These are phyloP conservation scores for Drosophila fulvimacula DNA, from an alignment of 2,888 invertebrate genomes.

Conservation along the genomic window DNA sequence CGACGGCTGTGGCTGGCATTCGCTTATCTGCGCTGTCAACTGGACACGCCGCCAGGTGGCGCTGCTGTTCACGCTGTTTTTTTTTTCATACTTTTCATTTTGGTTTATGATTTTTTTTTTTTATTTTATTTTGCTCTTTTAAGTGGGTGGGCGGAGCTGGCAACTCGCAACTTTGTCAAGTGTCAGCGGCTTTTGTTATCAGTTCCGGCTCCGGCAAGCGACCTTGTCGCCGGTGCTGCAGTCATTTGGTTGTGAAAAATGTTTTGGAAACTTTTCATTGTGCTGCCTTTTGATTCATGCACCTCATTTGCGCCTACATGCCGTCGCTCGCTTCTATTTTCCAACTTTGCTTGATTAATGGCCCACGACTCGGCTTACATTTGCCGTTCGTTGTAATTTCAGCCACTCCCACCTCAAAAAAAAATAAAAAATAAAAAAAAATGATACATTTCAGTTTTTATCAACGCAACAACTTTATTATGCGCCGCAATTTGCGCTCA, in stretches of 20 bases:
- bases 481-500: constrained; percentile 68
- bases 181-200: constrained; percentile 82
- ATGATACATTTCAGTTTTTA: constrained; percentile 42
- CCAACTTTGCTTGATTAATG: constrained; percentile 72
- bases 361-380: constrained; percentile 50
- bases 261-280: constrained; percentile 64
- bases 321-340: constrained; percentile 21
- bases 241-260: constrained; percentile 65
- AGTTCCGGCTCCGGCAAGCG: constrained; percentile 74
- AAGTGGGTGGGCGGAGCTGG: neutral
- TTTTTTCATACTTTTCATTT: constrained; percentile 1
- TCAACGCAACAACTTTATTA: constrained; percentile 49
- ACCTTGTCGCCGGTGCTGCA: constrained; percentile 47
- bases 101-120: neutral
- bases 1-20: constrained; percentile 32
- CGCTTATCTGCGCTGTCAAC: constrained; percentile 64
- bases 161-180: constrained; percentile 77
- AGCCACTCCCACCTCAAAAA: too few species aligned
- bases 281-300: constrained; percentile 64
- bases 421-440: too few species aligned
- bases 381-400: constrained; percentile 5
- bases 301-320: constrained; percentile 72
- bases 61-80: constrained; percentile 19
- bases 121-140: neutral
- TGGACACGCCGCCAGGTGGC: constrained; percentile 64